A percentile compares a stretch with the other conserved stretches of the same genome.
Conservation (phyloP, 1,140 invertebrate genomes). For the Lanistes nyassanus region DNA sequence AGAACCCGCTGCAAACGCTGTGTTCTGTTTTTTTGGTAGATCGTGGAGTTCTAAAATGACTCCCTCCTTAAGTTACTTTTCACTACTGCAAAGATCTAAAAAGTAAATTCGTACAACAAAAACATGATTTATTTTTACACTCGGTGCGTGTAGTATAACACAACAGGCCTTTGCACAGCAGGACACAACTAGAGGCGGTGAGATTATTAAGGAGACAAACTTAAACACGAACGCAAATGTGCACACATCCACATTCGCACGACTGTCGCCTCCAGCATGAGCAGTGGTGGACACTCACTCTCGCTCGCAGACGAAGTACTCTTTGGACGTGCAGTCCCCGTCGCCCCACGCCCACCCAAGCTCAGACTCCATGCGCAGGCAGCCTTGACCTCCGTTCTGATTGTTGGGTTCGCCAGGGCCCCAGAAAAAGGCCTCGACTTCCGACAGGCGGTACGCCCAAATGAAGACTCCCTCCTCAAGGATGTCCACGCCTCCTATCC, state of each 20-base stretch:
- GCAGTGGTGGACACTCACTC: slow-evolving; percentile 4
- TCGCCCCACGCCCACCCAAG: slow-evolving; percentile 14
- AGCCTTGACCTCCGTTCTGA: slow-evolving; percentile 11
- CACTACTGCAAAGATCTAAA: no score
- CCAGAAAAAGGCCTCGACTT: slow-evolving; percentile 18
- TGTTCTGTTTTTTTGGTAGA: background rate
- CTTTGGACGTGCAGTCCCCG: slow-evolving; percentile 8
- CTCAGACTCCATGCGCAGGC: slow-evolving; percentile 17
- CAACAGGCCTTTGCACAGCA: no score
- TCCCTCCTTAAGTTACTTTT: no score
- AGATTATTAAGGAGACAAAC: slow-evolving; percentile 11
- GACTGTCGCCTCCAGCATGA: background rate
- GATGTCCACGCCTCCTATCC: slow-evolving; percentile 20
- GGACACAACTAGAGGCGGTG: background rate
- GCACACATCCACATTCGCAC: slow-evolving; percentile 22
- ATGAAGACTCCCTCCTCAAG: slow-evolving; percentile 23
- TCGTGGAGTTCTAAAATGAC: no score
- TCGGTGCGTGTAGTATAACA: no score
- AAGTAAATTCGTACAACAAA: no score
- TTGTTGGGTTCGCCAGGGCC: slow-evolving; percentile 9
- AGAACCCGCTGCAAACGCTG: background rate
- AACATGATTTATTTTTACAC: no score
- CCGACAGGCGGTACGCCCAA: slow-evolving; percentile 19
- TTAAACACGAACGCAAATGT: slow-evolving; percentile 21
- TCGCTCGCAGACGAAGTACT: slow-evolving; percentile 27